Base-by-base conservation (phyloP, 2,797 vertebrate species). In the Poeciliopsis presidionis region DNA sequence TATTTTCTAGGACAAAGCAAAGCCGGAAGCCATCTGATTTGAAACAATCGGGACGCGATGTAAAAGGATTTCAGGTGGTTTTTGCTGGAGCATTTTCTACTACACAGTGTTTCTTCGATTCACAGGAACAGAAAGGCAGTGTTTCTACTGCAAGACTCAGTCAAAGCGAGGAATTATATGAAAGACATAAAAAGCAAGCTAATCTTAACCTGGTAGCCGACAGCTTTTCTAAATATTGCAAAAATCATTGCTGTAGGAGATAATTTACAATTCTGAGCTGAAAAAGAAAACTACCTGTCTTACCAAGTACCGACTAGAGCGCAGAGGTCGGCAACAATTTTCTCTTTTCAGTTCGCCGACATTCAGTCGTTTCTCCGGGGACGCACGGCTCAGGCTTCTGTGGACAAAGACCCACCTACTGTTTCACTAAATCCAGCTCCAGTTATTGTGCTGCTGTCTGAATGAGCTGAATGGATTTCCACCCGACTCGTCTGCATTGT, bases 381-480 rank as follows among this genome's bases (percentile, higher is more conserved):
- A 7, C 75, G 39, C 51, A 6, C 69, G 47, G 41, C 55, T 85
- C 74, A 72, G 49, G n/a, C 7, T 43, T 6, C 2, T 0, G 2
- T 67, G 46, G 55, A 84, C 71, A 79, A 75, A 81, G 63, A 65
- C 80, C 83, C 87, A 59, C 65, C 86, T 83, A 72, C 85, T 2
- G 4, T 75, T 67, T 59, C 8, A 0, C 71, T 55, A 69, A 72
- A 74, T 74, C 30, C 33, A 36, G 7, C 61, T 76, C 41, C 12
- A 2, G 7, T 78, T 67, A 81, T 88, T 86, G 88, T 84, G 0
- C 53, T 36, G 70, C 61, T 5, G 71, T 53, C 76, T 85, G 82
- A 89, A 88, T 74, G 79, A 83, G 77, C 70, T 67, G 51, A 81
- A 75, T 61, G 49, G 46, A 73, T 85, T 78, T 77, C 70, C 51